Base-by-base conservation (phyloP, 2,113 vertebrate genomes). In the Paralichthys olivaceus region DNA sequence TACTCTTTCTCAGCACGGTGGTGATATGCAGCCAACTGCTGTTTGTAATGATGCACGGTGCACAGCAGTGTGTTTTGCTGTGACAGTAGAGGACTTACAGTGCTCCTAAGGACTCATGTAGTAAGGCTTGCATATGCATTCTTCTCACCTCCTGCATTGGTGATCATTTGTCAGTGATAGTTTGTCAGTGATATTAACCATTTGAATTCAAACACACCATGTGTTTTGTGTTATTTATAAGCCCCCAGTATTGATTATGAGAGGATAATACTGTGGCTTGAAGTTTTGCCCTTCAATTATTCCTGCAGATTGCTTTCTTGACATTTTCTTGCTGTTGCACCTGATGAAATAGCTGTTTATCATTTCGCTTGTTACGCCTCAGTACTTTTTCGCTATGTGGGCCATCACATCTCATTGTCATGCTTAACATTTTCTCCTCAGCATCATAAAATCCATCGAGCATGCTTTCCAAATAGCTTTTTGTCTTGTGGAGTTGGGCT, bases 321-420 rank as follows among this genome's bases (percentile, higher is more conserved):
- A 78, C 77, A 70, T 79, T 82, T 82, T 66, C 78, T 84, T 17
- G 58, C 54, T 47, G 74, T 75, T 57, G 74, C 79, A 75, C 79
- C 83, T 86, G 87, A 90, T 87, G 86, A 90, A 89, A 88, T 83
- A 69, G 83, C 89, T 90, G 90, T 91, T 87, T 65, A 77, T 87
- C 81, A 76, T 86, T 87, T 62, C 75, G 58, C 75, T 72, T 81
- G 81, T 87, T 82, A 49, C 58, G 53, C 74, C 86, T 83, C 68
- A 71, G 60, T 80, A 79, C 72, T 40, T 72, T 51, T 61, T 54
- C 34, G 11, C 81, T 72, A 17, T 72, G 66, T 83, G 77, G 63
- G 67, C 77, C 82, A 84, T 91, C 74, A 69, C 82, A 87, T 84
- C 66, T 53, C 85, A 87, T 89, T 68, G 37, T 79, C 84, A 84